Conservation (phyloP, 2,113 vertebrate species). For the Otolemur garnettii region DNA sequence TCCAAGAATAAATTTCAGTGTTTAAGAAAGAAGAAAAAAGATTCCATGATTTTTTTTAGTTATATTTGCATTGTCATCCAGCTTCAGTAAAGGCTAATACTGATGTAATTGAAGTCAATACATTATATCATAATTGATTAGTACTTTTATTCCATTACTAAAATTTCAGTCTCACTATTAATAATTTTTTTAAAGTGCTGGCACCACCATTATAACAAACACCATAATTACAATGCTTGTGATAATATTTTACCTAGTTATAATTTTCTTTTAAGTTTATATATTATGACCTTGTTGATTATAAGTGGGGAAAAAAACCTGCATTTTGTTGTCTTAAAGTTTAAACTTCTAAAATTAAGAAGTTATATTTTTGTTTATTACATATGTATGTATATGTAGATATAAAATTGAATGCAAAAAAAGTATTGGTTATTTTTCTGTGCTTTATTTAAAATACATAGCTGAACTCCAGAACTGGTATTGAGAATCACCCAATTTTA, state of each 20-base stretch:
- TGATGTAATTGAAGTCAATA: slow-evolving; percentile 4
- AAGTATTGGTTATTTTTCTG: neutral
- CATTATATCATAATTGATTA: neutral
- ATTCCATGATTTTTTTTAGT: neutral
- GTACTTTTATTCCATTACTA: neutral
- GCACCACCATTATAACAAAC: neutral
- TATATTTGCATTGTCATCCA: neutral
- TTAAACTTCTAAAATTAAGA: neutral
- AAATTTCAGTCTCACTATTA: neutral
- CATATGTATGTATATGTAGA: neutral
- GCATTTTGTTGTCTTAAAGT: neutral
- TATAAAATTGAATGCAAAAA: neutral
- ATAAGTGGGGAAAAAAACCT: neutral
- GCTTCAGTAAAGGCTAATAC: neutral
- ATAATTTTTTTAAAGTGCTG: slow-evolving; percentile 21
- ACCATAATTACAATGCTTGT: no score
- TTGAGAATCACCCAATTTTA: neutral
- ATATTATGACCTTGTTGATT: neutral
- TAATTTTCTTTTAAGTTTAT: slow-evolving; percentile 17
- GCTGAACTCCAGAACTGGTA: neutral
- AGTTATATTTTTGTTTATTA: neutral
- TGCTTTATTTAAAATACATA: neutral
- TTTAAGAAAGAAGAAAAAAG: slow-evolving; percentile 20
- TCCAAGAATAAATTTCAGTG: neutral
- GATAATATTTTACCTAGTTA: neutral